A percentile compares a stretch with the other conserved stretches of the same genome.
These are phyloP conservation scores for Eidolon dupreanum DNA, from an alignment of 2,797 vertebrate genomes.

Conservation along the genomic window DNA sequence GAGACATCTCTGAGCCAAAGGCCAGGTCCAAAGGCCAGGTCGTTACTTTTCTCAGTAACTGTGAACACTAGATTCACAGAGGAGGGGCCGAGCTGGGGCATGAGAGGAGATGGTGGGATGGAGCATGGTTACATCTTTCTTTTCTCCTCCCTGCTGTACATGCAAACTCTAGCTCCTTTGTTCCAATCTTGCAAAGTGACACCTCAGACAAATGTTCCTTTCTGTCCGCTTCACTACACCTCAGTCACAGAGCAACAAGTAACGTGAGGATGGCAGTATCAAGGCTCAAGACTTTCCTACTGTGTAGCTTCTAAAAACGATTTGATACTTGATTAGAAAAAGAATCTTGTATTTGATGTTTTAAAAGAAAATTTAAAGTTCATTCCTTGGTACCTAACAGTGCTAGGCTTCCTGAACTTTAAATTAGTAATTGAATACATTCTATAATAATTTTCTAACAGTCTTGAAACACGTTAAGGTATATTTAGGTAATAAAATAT, in stretches of 20 bases:
- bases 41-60: background rate
- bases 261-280: background rate
- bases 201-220: background rate
- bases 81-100: background rate
- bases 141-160: background rate
- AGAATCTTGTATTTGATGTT: background rate
- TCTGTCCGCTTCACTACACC: background rate
- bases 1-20: background rate
- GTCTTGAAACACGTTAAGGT: background rate
- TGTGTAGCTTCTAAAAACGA: background rate
- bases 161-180: background rate
- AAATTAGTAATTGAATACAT: background rate
- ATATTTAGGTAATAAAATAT: background rate
- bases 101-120: too few species aligned
- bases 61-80: background rate
- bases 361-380: background rate
- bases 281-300: background rate
- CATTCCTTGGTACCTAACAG: background rate
- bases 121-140: background rate
- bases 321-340: background rate
- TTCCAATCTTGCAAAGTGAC: background rate
- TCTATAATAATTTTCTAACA: background rate
- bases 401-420: background rate
- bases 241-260: background rate
- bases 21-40: fast-evolving